These are phyloP conservation scores for Cuniculus paca DNA, from an alignment of 2,797 vertebrate genomes.

Conservation along the genomic window DNA sequence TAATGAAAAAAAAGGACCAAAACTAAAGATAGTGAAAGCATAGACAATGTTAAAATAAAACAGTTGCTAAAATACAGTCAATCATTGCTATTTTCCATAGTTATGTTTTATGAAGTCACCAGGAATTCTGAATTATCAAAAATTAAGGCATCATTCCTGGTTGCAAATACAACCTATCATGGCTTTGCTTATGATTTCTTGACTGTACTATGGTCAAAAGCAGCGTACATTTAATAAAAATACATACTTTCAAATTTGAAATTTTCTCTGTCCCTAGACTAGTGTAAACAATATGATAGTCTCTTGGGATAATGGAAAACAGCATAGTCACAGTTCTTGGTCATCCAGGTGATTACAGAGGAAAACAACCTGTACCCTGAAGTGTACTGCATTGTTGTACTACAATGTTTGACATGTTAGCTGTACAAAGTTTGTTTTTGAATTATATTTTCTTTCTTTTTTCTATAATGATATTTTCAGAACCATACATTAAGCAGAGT, in stretches of 20 bases:
- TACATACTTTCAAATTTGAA: background rate
- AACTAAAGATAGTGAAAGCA: background rate
- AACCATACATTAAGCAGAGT: background rate
- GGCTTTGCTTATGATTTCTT: background rate
- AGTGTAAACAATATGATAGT: background rate
- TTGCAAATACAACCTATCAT: background rate
- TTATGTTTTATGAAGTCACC: background rate
- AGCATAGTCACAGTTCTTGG: accelerated
- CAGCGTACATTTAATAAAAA: background rate
- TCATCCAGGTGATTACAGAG: background rate
- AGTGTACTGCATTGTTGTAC: background rate
- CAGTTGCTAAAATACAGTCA: background rate
- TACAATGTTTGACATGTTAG: background rate
- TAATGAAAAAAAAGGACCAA: background rate
- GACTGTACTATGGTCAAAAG: background rate
- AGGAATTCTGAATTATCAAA: background rate
- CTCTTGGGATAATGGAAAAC: background rate
- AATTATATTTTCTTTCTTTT: no score
- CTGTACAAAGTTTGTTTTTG: background rate
- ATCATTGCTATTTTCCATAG: background rate
- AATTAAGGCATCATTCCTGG: background rate
- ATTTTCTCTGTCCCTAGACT: background rate
- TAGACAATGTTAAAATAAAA: background rate
- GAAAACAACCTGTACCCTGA: background rate
- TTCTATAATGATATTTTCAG: background rate